Evolutionary conservation across 2,113 vertebrate species (phyloP), one percentile per base, ranked within the genome.

Genomic region (Furnarius figulus): DNA sequence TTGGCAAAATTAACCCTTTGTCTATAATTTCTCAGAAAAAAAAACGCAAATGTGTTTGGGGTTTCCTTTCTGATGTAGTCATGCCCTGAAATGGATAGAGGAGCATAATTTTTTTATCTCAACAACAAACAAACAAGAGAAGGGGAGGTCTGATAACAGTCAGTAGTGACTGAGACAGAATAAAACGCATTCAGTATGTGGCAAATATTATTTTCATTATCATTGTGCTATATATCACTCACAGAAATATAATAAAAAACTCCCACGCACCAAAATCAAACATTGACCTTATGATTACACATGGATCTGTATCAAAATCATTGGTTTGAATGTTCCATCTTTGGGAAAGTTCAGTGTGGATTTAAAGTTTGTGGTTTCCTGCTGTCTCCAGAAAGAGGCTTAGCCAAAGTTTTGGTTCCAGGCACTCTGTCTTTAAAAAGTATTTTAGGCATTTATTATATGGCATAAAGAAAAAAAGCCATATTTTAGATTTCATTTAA

Each of bases 261-360:
- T 0, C 49, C 14, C 46, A 86, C 9, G 77, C 19, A 14, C 49
- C 44, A 70, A 89, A 95, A 87, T 95, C 75, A 71, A 85, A 77
- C 50, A 77, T 8, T 85, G 39, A 80, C 59, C 59, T 94, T 90
- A 90, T 42, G 78, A 72, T 83, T 73, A 31, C 27, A 53, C 50
- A 62, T 83, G 74, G 70, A 95, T 77, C 23, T 89, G 50, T 91
- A 91, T 85, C 78, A 95, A 97, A 96, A 90, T 79, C 67, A 73
- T 90, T 74, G 59, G 5, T 63, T 2, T 70, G 55, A 76, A 73
- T 40, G 50, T 49, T 93, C 62, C 59, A 76, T 91, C 67, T 58
- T 85, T 71, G 35, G 22, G 71, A 90, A 97, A 91, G 6, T 66
- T 96, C 81, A 91, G 37, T 25, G 23, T n/a, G 20, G 49, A 85